Evolutionary conservation across 2,888 invertebrate species (phyloP).

Genomic region (Apoderus coryli): DNA sequence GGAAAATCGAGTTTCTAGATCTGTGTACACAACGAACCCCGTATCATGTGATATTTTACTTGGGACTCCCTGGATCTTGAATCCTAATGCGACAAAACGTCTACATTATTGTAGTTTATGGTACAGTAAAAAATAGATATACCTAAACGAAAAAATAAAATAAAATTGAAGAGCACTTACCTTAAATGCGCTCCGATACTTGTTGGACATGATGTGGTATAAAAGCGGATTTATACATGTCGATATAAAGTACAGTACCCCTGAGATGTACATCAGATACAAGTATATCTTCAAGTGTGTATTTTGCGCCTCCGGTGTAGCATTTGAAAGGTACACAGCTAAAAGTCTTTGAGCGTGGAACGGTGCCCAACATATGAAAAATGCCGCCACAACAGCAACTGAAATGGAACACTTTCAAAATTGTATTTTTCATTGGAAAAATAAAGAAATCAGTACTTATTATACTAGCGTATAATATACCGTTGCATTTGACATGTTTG

Average conservation of each 20-base stretch:
- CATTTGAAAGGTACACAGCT: conserved; percentile 51
- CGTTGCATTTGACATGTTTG: no score
- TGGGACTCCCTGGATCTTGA: no score
- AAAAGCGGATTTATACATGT: conserved; percentile 87
- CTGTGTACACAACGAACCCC: no score
- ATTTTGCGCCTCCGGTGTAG: conserved; percentile 28
- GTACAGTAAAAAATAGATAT: not conserved
- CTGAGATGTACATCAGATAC: conserved; percentile 67
- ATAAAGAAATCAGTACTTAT: no score
- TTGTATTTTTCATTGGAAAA: no score
- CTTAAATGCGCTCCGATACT: conserved; percentile 87
- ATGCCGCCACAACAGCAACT: conserved; percentile 77
- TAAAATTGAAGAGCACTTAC: no score
- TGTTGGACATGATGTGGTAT: conserved; percentile 90
- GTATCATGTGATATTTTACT: no score
- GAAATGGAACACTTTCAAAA: no score
- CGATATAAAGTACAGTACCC: conserved; percentile 81
- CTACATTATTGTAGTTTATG: no score
- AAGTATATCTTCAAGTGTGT: conserved; percentile 36
- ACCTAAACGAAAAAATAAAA: not conserved
- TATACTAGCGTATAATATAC: no score
- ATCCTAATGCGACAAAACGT: no score
- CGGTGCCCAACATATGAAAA: conserved; percentile 83
- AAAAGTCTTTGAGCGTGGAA: conserved; percentile 85
- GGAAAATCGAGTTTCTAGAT: no score